Base-by-base conservation (phyloP, 2,113 vertebrate species). In the Anas platyrhynchos region DNA sequence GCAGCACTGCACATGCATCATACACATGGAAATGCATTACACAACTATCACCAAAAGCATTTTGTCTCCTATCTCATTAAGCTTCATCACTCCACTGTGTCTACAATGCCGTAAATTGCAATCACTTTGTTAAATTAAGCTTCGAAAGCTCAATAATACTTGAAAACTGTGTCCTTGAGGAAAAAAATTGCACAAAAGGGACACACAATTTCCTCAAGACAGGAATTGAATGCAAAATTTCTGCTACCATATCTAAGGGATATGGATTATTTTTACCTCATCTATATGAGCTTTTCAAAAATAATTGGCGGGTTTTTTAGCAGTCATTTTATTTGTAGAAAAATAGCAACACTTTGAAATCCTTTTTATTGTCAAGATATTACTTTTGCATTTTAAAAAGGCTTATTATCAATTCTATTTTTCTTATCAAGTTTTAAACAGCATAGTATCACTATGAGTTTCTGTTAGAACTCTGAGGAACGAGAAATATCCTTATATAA, bases 341-440 rank as follows among this genome's bases (percentile, higher is more conserved):
- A 82, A 90, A 77, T 2, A 67, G 26, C 46, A 71, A 78, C 61
- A 56, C 86, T 83, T 52, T 55, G 41, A 86, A 92, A 77, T 43
- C 31, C 65, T 88, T 88, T 88, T 81, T 67, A 17, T 32, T 56
- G 46, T 84, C 65, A 59, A 86, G 76, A 81, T 86, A 84, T 59
- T 78, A 59, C 73, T 46, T 16, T 20, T 18, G 56, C 68, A 29
- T 91, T 88, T 67, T 9, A 56, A 86, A 89, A 86, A 77, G 55
- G 34, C 26, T 89, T 94, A 66, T 88, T 86, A 84, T 78, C 73
- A 61, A 56, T 31, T 73, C 73, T 72, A 78, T 90, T 77, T 86
- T 90, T 77, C 72, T 91, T 91, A 96, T 93, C 76, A 61, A 65
- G 48, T 56, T 86, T 86, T 91, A 52, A 89, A 66, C 80, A 66